These are phyloP conservation scores for Pyrgilauda ruficollis DNA, from an alignment of 2,113 vertebrate genomes.

Conservation along the genomic window DNA sequence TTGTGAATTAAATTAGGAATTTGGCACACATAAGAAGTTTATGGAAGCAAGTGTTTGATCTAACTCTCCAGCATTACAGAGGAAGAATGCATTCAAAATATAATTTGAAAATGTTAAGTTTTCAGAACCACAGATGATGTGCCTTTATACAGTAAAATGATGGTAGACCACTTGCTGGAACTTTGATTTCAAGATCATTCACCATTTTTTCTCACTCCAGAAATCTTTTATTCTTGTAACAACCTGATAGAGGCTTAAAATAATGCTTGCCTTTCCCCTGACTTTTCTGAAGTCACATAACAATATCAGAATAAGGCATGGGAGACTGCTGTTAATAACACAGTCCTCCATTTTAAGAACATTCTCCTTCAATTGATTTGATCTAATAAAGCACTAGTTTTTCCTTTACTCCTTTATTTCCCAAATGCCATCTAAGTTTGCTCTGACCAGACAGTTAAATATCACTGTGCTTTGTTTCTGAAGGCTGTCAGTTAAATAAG, in stretches of 20 bases:
- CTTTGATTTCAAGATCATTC: not conserved
- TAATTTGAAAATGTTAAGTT: not conserved
- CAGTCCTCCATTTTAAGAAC: not conserved
- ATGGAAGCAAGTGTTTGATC: slow-evolving; percentile 3
- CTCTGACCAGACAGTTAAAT: not conserved
- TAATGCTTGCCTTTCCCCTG: not conserved
- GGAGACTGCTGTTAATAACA: not conserved
- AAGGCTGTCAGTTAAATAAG: not conserved
- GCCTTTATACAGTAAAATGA: not conserved
- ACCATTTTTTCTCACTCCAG: not conserved
- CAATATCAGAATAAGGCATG: not conserved
- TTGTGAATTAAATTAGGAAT: slow-evolving; percentile 69
- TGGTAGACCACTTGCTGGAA: not conserved
- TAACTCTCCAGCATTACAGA: not conserved
- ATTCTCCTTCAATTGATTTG: not conserved
- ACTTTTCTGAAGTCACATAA: not conserved
- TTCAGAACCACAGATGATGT: not conserved
- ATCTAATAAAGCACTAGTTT: not conserved
- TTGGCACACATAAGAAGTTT: slow-evolving; percentile 39
- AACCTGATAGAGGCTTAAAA: not conserved
- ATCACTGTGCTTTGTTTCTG: not conserved
- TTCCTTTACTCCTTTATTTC: not conserved
- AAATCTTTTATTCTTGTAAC: not conserved
- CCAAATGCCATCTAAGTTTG: not conserved
- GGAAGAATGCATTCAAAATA: not conserved